A percentile compares a stretch with the other conserved stretches of the same genome.
These are phyloP conservation scores for Astropecten irregularis DNA, from an alignment of 53 echinoderm and acorn worm species.

Conservation along the genomic window DNA sequence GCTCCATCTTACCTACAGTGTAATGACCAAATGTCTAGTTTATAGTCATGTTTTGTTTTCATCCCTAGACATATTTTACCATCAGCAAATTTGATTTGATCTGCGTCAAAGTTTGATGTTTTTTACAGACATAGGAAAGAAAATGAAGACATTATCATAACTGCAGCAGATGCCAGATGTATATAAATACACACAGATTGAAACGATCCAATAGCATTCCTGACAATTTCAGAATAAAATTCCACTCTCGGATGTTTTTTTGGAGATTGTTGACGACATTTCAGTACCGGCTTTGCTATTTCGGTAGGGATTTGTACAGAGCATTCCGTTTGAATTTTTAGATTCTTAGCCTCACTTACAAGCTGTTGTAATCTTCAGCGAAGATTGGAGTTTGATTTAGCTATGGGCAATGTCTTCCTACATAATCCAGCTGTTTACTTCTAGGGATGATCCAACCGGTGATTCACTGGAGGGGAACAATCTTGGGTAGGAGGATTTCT, in stretches of 20 bases:
- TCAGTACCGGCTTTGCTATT: neutral
- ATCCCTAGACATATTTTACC: too few species aligned
- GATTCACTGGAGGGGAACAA: too few species aligned
- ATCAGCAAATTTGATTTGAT: constrained; percentile 22
- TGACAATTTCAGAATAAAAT: neutral
- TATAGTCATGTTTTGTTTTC: too few species aligned
- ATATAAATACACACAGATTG: neutral
- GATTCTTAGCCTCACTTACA: neutral
- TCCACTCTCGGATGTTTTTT: constrained; percentile 10
- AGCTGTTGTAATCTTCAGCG: neutral
- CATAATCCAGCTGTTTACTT: constrained; percentile 20
- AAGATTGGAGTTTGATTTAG: neutral
- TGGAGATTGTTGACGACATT: constrained; percentile 23
- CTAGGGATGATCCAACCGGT: neutral
- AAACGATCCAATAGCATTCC: too few species aligned
- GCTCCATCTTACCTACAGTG: too few species aligned
- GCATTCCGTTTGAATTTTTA: constrained; percentile 39
- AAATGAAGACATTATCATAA: neutral
- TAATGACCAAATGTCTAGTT: too few species aligned
- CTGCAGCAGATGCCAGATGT: constrained; percentile 5
- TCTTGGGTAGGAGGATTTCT: too few species aligned
- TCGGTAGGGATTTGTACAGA: neutral
- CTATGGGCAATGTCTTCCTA: constrained; percentile 19
- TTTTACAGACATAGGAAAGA: constrained; percentile 18
- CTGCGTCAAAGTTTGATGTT: neutral